phyloP scores from a whole-genome alignment of 2,888 invertebrate genomes.

The Drosophila melanosoma region DNA sequence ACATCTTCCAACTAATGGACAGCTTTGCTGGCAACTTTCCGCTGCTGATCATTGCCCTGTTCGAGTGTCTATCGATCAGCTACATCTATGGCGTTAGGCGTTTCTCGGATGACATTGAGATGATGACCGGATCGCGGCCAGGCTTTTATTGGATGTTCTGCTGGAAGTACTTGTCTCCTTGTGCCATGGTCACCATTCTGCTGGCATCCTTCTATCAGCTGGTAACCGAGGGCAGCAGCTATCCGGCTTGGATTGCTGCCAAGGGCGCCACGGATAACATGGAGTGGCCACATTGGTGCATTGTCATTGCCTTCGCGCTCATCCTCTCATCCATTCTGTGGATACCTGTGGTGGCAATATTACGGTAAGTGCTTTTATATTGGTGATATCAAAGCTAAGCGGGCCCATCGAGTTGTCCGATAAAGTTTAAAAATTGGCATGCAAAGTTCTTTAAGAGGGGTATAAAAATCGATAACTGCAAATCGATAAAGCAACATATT shows the following conservation, averaged over 20 bases:
- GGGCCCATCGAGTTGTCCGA: not conserved
- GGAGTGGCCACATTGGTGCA: slow-evolving; percentile 95
- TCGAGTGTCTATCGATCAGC: slow-evolving; percentile 96
- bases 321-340: slow-evolving; percentile 93
- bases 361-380: slow-evolving; percentile 87
- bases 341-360: slow-evolving; percentile 93
- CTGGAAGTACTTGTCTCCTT: slow-evolving; percentile 96
- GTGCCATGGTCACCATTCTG: slow-evolving; percentile 94
- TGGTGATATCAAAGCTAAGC: not conserved
- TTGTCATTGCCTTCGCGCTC: slow-evolving; percentile 90
- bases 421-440: not conserved
- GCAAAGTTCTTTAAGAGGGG: not conserved
- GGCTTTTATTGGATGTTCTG: slow-evolving; percentile 96
- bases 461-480: not conserved
- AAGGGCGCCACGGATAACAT: slow-evolving; percentile 90
- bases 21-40: slow-evolving; percentile 97
- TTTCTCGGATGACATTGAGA: slow-evolving; percentile 96
- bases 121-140: slow-evolving; percentile 96
- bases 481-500: not conserved
- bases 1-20: slow-evolving; percentile 96
- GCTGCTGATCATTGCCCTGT: slow-evolving; percentile 95
- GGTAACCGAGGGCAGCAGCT: slow-evolving; percentile 91
- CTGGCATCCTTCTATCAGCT: slow-evolving; percentile 93
- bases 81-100: slow-evolving; percentile 96
- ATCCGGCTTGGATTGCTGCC: slow-evolving; percentile 92